These are phyloP conservation scores for Crypturellus tataupa DNA, from an alignment of 2,797 vertebrate species.

Conservation along the genomic window DNA sequence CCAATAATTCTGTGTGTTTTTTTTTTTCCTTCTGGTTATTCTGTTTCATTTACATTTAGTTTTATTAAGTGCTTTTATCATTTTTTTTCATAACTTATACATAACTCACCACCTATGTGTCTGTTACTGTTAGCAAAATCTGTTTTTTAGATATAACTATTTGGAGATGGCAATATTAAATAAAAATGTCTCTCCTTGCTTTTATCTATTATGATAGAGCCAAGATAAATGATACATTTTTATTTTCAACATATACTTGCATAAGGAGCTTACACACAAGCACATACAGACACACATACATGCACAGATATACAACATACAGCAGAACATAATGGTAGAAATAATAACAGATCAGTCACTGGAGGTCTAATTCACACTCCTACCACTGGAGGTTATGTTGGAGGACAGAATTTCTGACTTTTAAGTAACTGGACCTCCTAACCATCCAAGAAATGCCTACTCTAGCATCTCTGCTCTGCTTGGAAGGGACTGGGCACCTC, in stretches of 20 bases:
- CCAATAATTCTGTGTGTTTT: background rate
- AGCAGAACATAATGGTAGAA: background rate
- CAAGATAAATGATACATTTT: background rate
- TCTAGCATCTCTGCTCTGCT: background rate
- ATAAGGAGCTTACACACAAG: background rate
- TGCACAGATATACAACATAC: background rate
- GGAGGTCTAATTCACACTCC: background rate
- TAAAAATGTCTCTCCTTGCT: background rate
- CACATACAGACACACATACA: accelerated
- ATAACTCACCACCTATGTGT: background rate
- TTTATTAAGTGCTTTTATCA: background rate
- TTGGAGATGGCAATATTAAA: background rate
- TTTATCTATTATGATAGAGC: background rate
- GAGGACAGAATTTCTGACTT: background rate
- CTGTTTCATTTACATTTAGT: background rate
- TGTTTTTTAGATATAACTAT: background rate
- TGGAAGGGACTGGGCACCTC: background rate
- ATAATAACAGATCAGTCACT: background rate
- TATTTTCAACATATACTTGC: background rate
- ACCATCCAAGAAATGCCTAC: background rate
- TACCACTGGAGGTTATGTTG: background rate
- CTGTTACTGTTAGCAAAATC: background rate
- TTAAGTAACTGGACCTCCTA: background rate
- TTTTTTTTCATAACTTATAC: background rate
- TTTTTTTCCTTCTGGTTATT: background rate